These are phyloP conservation scores for Ichneumon xanthorius DNA, from an alignment of 2,888 invertebrate species.

Conservation along the genomic window DNA sequence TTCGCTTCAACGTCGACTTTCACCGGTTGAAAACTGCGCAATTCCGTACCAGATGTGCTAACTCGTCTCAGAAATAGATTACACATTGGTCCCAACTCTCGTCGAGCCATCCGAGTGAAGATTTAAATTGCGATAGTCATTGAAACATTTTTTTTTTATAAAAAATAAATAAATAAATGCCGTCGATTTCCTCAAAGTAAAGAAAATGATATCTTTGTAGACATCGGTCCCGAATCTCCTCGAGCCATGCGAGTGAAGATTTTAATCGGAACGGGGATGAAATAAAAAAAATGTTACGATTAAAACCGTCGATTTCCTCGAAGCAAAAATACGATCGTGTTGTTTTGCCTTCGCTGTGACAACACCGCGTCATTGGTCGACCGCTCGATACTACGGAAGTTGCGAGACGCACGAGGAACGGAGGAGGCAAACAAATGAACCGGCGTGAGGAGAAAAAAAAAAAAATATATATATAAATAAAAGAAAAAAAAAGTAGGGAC, in stretches of 20 bases:
- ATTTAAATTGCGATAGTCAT: not conserved
- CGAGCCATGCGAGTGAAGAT: not conserved
- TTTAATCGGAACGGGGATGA: not conserved
- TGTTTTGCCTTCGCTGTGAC: no score
- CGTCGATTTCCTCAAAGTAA: no score
- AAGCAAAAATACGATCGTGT: no score
- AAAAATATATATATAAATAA: conserved; percentile 1
- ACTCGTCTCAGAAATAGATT: not conserved
- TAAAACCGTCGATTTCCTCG: no score
- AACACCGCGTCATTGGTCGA: not conserved
- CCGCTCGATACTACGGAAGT: not conserved
- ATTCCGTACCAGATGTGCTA: not conserved
- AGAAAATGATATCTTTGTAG: no score
- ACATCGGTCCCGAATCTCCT: not conserved
- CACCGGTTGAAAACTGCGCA: conserved; percentile 9
- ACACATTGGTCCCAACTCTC: not conserved
- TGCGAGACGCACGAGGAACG: not conserved
- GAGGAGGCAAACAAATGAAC: conserved; percentile 61
- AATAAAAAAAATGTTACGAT: no score
- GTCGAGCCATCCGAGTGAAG: not conserved
- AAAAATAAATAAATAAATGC: no score
- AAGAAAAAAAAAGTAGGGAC: conserved; percentile 55
- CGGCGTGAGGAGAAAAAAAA: conserved; percentile 40
- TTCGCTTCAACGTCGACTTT: conserved; percentile 34
- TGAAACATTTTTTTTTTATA: not conserved